These are phyloP conservation scores for Erinaceus europaeus DNA, from an alignment of 2,113 vertebrate species.

Conservation along the genomic window DNA sequence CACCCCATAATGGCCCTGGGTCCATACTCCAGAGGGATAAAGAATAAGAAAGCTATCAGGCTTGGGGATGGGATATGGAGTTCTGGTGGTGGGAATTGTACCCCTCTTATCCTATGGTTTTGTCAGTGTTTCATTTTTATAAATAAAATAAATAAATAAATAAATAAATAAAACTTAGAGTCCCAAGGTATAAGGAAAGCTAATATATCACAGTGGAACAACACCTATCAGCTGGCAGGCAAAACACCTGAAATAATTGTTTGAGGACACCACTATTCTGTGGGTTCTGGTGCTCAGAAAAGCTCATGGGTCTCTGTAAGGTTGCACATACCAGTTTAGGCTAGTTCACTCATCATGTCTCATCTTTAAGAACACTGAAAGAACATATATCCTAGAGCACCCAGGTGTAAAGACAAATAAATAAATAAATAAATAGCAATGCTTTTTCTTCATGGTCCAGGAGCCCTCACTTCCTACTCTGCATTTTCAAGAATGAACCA, in stretches of 20 bases:
- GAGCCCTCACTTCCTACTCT: background rate
- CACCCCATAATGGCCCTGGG: too few relatives aligned
- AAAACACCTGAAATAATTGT: background rate
- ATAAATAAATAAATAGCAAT: too few relatives aligned
- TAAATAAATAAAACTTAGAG: too few relatives aligned
- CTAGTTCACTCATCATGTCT: background rate
- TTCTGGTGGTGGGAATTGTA: too few relatives aligned
- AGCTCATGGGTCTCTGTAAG: background rate
- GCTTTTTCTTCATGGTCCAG: background rate
- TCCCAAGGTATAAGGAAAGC: background rate
- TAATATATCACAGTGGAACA: too few relatives aligned
- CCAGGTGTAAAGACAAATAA: background rate
- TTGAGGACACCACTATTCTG: background rate
- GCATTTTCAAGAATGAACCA: background rate
- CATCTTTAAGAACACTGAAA: background rate
- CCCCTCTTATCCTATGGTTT: too few relatives aligned
- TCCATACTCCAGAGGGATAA: too few relatives aligned
- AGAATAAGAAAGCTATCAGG: too few relatives aligned
- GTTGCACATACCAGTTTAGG: background rate
- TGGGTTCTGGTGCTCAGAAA: background rate
- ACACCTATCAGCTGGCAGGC: background rate
- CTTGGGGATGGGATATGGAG: too few relatives aligned
- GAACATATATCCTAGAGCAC: background rate
- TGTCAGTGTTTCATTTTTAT: too few relatives aligned
- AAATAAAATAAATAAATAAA: too few relatives aligned